These are phyloP conservation scores for Heliocidaris tuberculata DNA, from an alignment of 35 echinoderm and acorn worm species.

Conservation along the genomic window DNA sequence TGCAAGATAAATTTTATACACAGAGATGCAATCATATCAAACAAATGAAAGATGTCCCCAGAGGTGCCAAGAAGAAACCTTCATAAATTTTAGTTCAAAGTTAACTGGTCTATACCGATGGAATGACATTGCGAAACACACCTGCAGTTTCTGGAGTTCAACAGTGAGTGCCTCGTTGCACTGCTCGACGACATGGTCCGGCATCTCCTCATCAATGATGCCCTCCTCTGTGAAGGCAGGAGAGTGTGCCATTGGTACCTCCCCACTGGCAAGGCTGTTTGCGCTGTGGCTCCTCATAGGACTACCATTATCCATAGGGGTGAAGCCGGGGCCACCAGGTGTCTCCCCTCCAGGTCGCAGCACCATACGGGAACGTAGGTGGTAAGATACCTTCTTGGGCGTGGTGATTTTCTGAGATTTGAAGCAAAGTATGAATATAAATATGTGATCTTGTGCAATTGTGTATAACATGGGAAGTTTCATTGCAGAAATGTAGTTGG, in stretches of 20 bases:
- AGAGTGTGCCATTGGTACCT: background rate
- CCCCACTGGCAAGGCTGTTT: background rate
- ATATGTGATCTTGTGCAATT: background rate
- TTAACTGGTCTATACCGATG: too few relatives aligned
- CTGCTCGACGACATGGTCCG: slow-evolving; percentile 82
- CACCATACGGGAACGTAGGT: slow-evolving; percentile 61
- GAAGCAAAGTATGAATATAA: background rate
- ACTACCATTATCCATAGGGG: background rate
- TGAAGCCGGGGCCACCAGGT: background rate
- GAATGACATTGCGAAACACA: background rate
- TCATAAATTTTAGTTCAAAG: too few relatives aligned
- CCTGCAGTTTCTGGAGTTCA: slow-evolving; percentile 86
- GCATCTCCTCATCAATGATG: slow-evolving; percentile 85
- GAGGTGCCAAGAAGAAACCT: too few relatives aligned
- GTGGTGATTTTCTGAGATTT: slow-evolving; percentile 71
- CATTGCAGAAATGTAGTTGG: background rate
- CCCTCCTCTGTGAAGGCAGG: slow-evolving; percentile 48
- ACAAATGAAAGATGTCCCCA: too few relatives aligned
- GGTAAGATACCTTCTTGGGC: slow-evolving; percentile 76
- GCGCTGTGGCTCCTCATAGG: background rate
- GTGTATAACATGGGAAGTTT: background rate
- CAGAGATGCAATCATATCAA: too few relatives aligned
- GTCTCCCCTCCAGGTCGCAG: slow-evolving; percentile 29
- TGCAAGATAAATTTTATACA: too few relatives aligned
- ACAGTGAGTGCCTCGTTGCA: slow-evolving; percentile 88